These are phyloP conservation scores for Drosophila willistoni DNA, from an alignment of 1,140 invertebrate species.

Conservation along the genomic window DNA sequence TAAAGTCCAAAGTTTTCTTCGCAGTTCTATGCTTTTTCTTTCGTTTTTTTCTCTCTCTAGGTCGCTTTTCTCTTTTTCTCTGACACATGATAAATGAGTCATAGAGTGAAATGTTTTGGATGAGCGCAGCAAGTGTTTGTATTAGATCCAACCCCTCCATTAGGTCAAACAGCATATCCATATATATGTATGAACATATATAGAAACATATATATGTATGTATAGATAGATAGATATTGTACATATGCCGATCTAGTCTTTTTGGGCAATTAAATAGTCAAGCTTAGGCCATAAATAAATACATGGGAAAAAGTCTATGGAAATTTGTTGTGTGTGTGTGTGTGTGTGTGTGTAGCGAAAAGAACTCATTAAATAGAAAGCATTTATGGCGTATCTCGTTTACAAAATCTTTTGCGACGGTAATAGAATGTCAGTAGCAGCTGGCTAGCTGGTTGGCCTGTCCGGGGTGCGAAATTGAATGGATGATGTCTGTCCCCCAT, in stretches of 20 bases:
- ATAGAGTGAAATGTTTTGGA: slow-evolving; percentile 31
- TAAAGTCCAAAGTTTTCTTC: neutral
- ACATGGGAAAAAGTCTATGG: slow-evolving; percentile 21
- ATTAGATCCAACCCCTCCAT: slow-evolving; percentile 51
- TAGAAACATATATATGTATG: no score
- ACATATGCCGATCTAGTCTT: slow-evolving; percentile 12
- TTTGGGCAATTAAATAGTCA: slow-evolving; percentile 68
- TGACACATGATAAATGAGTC: slow-evolving; percentile 80
- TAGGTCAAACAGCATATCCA: slow-evolving; percentile 57
- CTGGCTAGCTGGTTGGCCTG: slow-evolving; percentile 21
- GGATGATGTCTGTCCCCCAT: slow-evolving; percentile 3
- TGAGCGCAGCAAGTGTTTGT: slow-evolving; percentile 5
- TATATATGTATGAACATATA: no score
- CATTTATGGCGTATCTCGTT: slow-evolving; percentile 77
- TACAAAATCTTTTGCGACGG: slow-evolving; percentile 47
- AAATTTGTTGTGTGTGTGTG: neutral
- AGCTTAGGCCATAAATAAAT: slow-evolving; percentile 67
- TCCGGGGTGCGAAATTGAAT: slow-evolving; percentile 46
- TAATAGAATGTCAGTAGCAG: slow-evolving; percentile 76
- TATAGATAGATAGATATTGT: slow-evolving; percentile 20
- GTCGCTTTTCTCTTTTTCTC: slow-evolving; percentile 74
- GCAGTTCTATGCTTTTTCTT: neutral
- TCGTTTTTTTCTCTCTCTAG: slow-evolving; percentile 59
- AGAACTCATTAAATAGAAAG: slow-evolving; percentile 80
- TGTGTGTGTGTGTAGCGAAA: slow-evolving; percentile 4